Base-by-base conservation (phyloP, 2,113 vertebrate species). In the Ptyas mucosa region DNA sequence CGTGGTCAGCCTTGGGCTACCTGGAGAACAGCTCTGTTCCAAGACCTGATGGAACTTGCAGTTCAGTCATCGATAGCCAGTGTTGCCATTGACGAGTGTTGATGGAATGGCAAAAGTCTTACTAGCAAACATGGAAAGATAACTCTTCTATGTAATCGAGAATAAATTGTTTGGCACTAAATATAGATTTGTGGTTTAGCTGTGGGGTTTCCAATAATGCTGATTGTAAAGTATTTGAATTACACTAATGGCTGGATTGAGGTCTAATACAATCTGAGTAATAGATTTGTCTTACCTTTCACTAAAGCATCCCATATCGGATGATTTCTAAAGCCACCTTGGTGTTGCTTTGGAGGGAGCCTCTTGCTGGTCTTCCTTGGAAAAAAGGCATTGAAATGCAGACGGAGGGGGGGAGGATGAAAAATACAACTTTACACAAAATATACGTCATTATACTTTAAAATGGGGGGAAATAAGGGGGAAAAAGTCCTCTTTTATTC, bases 401-500 rank as follows among this genome's bases (percentile, higher is more conserved):
- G 75, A 90, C 89, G 89, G 43, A 88, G 95, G 94, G 86, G 0
- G 89, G 95, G 93, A 95, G 95, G 95, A 93, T 81, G 87, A 97
- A 96, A 95, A 93, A 94, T 97, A 94, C 91, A 94, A 96, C 75
- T 26, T 96, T 96, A 96, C 91, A 89, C 52, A 93, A 52, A 46
- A 92, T 54, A 89, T 85, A 88, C 26, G 29, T 92, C 34, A 69
- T 53, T 81, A 29, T 93, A 93, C 97, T 87, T 90, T 95, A 10
- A 95, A 96, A 97, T 89, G 97, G 96, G 96, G 97, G 96, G 95
- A 96, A 93, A 97, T 97, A 97, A 98, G 94, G 97, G 95, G 97
- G 97, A 96, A 94, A 97, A 98, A 98, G 97, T 98, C 98, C 98
- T 98, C 97, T 98, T 95, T 98, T 98, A 98, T 98, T 98, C 98